These are phyloP conservation scores for Mimachlamys varia DNA, from an alignment of 2,888 invertebrate genomes.

Conservation along the genomic window DNA sequence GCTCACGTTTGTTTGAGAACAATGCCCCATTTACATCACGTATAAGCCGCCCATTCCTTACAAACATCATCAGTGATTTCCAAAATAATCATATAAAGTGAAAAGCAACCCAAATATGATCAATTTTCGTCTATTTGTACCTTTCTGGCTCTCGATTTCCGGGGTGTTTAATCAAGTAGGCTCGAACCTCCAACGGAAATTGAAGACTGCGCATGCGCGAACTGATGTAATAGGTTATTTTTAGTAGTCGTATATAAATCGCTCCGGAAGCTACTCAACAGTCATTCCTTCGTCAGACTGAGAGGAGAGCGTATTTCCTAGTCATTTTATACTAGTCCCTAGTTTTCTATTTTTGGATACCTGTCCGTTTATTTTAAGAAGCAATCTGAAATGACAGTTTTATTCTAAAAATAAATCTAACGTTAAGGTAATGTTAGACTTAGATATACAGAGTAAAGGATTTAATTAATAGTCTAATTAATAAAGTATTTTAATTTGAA, in stretches of 20 bases:
- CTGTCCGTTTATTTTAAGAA: not conserved
- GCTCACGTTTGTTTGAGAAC: not conserved
- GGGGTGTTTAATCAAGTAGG: conserved; percentile 42
- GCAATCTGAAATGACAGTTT: not conserved
- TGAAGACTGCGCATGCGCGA: conserved; percentile 39
- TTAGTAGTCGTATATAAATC: conserved; percentile 15
- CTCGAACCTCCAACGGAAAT: conserved; percentile 38
- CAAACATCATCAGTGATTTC: not conserved
- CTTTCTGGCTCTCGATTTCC: conserved; percentile 41
- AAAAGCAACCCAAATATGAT: not conserved
- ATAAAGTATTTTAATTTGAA: too few species aligned
- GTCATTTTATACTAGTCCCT: not conserved
- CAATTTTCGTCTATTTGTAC: not conserved
- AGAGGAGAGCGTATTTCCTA: not conserved
- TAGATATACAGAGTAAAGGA: too few species aligned
- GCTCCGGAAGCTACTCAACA: not conserved
- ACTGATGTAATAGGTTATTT: conserved; percentile 40
- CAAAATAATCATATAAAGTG: not conserved
- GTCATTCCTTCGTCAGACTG: not conserved
- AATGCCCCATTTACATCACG: not conserved
- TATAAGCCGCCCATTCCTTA: not conserved
- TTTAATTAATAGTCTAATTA: too few species aligned
- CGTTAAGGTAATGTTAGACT: too few species aligned
- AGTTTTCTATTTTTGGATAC: not conserved
- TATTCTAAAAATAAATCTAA: not conserved